A percentile compares a stretch with the other conserved stretches of the same genome.
Evolutionary conservation across 2,113 vertebrate genomes (phyloP).

Genomic region (Abramis brama): DNA sequence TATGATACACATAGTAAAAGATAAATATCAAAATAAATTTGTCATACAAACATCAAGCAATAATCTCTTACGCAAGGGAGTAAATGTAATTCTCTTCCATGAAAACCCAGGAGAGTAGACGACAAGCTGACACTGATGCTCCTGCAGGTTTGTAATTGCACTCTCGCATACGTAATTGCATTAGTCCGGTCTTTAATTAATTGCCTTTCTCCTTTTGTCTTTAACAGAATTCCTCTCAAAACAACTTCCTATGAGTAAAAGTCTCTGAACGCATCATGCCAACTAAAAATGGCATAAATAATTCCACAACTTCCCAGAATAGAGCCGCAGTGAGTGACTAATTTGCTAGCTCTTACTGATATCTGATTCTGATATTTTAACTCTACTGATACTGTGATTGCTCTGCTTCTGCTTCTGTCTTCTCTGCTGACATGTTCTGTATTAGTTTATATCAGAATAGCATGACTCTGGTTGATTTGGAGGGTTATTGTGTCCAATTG

Average conservation of each 20-base stretch:
- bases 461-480: background rate
- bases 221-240: constrained; percentile 10
- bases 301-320: background rate
- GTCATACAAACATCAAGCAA: background rate
- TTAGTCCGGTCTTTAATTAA: constrained; percentile 47
- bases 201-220: constrained; percentile 32
- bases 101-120: constrained; percentile 33
- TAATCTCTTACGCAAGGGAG: background rate
- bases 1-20: background rate
- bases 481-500: background rate
- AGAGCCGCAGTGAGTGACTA: background rate
- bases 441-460: background rate
- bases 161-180: constrained; percentile 47
- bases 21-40: background rate
- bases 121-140: constrained; percentile 39
- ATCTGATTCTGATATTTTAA: constrained; percentile 16
- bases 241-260: background rate
- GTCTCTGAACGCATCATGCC: background rate
- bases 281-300: background rate
- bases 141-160: constrained; percentile 59
- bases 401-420: background rate
- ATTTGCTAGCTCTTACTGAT: constrained; percentile 6
- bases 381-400: background rate
- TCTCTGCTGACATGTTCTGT: background rate
- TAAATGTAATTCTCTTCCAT: background rate